phyloP scores from a whole-genome alignment of 2,797 vertebrate species.

The Cynodonichthys magdalenae region DNA sequence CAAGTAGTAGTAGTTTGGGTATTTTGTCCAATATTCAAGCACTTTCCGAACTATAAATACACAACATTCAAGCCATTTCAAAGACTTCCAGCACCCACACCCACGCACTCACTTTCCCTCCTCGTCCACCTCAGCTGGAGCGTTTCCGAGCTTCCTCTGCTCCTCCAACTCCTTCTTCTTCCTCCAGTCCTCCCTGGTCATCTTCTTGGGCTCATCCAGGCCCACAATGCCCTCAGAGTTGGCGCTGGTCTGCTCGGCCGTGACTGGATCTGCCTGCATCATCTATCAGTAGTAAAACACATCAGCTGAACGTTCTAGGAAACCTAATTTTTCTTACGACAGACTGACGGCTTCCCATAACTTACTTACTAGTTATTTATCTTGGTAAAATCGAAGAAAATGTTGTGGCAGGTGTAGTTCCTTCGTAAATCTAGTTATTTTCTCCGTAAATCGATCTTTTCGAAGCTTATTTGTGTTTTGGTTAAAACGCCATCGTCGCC shows the following conservation, averaged over 20 bases:
- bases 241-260: constrained; percentile 51
- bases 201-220: constrained; percentile 97
- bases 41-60: too few species aligned
- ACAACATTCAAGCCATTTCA: not conserved
- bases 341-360: not conserved
- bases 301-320: too few species aligned
- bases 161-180: constrained; percentile 99
- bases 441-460: not conserved
- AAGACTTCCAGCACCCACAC: not conserved
- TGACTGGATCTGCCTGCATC: constrained; percentile 34
- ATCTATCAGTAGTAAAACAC: constrained; percentile 14
- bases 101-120: constrained; percentile 91
- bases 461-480: constrained; percentile 30
- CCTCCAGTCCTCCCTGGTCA: constrained; percentile 98
- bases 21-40: too few species aligned
- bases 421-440: not conserved
- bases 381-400: constrained; percentile 7
- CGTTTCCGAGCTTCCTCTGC: constrained; percentile 96
- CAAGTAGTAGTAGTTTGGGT: too few species aligned
- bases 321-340: not conserved
- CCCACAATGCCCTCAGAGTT: constrained; percentile 83
- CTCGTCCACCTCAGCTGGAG: constrained; percentile 97
- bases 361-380: constrained; percentile 12
- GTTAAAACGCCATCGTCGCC: constrained; percentile 32
- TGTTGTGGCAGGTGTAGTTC: rapidly evolving